Conservation (phyloP, 1,140 invertebrate genomes). For the Euura saliciscinereae region DNA sequence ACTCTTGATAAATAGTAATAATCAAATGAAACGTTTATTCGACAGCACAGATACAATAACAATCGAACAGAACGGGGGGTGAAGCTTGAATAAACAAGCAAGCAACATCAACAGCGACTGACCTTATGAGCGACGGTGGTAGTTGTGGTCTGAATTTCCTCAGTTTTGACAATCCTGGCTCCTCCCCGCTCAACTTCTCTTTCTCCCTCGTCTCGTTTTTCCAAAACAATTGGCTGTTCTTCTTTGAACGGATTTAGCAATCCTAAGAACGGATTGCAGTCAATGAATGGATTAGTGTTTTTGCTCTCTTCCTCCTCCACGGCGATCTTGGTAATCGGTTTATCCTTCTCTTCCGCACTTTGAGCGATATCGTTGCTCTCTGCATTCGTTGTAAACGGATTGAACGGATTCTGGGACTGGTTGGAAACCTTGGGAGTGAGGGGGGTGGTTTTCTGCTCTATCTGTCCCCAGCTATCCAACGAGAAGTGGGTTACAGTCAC, state of each 20-base stretch:
- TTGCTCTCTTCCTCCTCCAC: conserved; percentile 52
- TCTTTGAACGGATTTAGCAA: conserved; percentile 57
- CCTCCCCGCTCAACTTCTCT: conserved; percentile 36
- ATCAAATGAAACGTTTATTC: conserved; percentile 19
- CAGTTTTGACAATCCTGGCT: conserved; percentile 48
- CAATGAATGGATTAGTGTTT: conserved; percentile 63
- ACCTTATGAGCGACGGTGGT: conserved; percentile 53
- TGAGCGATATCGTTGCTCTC: conserved; percentile 24
- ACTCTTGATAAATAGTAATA: conserved; percentile 37
- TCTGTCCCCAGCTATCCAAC: conserved; percentile 56
- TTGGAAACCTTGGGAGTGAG: conserved; percentile 48
- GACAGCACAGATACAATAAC: conserved; percentile 9
- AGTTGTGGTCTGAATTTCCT: conserved; percentile 52
- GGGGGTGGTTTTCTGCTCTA: conserved; percentile 55
- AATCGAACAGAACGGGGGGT: conserved; percentile 21
- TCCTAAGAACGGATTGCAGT: conserved; percentile 62
- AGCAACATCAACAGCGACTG: conserved; percentile 33
- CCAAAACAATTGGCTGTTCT: conserved; percentile 37
- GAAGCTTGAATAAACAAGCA: conserved; percentile 4
- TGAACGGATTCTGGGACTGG: conserved; percentile 55
- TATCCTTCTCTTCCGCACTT: conserved; percentile 23
- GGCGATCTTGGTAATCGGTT: conserved; percentile 19
- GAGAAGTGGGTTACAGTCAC: conserved; percentile 60
- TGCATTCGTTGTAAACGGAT: conserved; percentile 49
- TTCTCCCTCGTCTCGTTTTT: conserved; percentile 38